Percentiles rank a stretch among this genome's conserved stretches.
phyloP scores from a whole-genome alignment of 2,797 vertebrate genomes.

The Cryptoblepharus egeriae region DNA sequence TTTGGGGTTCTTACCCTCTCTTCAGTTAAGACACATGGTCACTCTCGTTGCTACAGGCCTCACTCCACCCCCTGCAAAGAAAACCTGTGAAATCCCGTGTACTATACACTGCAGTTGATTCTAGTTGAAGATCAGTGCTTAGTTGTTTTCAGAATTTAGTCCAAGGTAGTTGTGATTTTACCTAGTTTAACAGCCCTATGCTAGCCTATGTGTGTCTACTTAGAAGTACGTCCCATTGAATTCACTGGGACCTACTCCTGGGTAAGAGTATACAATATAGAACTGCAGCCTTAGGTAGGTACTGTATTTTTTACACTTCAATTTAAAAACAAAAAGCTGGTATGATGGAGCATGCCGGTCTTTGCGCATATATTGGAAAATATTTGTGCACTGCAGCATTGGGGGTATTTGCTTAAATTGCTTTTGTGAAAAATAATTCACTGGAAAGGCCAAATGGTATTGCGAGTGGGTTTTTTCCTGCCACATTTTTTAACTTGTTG shows the following conservation, averaged over 20 bases:
- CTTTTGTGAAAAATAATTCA: constrained; percentile 80
- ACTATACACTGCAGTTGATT: not conserved
- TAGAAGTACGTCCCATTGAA: no score
- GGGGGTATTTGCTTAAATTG: constrained; percentile 83
- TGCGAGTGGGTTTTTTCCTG: constrained; percentile 69
- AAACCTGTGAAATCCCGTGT: not conserved
- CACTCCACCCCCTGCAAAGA: no score
- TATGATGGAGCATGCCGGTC: constrained; percentile 72
- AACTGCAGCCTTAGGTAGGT: not conserved
- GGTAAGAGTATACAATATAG: no score
- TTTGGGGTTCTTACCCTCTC: no score
- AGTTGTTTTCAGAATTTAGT: no score
- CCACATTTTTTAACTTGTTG: constrained; percentile 57
- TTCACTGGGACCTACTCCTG: no score
- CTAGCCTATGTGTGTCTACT: no score
- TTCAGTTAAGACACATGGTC: no score
- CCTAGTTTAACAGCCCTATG: constrained; percentile 34
- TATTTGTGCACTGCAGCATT: constrained; percentile 75
- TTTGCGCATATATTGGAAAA: constrained; percentile 70
- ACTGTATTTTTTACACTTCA: constrained; percentile 71
- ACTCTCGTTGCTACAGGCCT: no score
- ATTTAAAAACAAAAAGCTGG: constrained; percentile 70
- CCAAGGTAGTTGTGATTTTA: constrained; percentile 2
- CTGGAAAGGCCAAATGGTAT: constrained; percentile 71
- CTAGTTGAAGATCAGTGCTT: rapidly evolving